Conservation (phyloP, 2,888 invertebrate species). For the Podotricha telesiphe region DNA sequence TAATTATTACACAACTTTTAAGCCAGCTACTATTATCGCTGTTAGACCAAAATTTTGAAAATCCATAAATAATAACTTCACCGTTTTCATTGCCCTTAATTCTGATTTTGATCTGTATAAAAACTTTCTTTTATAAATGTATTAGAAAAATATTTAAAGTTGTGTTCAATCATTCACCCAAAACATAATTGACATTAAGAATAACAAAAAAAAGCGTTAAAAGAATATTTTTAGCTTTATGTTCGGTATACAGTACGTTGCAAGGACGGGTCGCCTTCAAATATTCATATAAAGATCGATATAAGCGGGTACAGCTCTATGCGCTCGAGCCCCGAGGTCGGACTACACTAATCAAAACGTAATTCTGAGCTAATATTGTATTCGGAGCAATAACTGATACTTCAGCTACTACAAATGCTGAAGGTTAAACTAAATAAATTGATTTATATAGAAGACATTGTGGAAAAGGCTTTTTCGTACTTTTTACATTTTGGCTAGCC, state of each 20-base stretch:
- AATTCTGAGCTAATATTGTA: slow-evolving; percentile 71
- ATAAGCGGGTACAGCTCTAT: slow-evolving; percentile 60
- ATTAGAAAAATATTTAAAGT: neutral
- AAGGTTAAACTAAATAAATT: slow-evolving; percentile 56
- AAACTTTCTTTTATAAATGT: no score
- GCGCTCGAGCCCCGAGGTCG: slow-evolving; percentile 67
- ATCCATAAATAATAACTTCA: no score
- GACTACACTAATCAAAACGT: slow-evolving; percentile 73
- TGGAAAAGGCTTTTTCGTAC: neutral
- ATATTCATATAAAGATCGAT: slow-evolving; percentile 81
- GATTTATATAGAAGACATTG: slow-evolving; percentile 45
- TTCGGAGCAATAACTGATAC: slow-evolving; percentile 56
- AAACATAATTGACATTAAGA: neutral
- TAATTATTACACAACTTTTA: no score
- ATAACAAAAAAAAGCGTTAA: neutral
- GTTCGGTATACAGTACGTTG: slow-evolving; percentile 55
- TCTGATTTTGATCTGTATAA: no score
- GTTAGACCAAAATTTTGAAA: no score
- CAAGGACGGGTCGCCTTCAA: slow-evolving; percentile 75
- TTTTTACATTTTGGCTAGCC: neutral
- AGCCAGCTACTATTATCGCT: no score
- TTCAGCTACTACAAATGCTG: slow-evolving; percentile 50
- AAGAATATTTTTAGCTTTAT: slow-evolving; percentile 20
- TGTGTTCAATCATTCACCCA: neutral
- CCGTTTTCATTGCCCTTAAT: no score